Conservation (phyloP, 2,113 vertebrate species). For the Rhodinocichla rosea region DNA sequence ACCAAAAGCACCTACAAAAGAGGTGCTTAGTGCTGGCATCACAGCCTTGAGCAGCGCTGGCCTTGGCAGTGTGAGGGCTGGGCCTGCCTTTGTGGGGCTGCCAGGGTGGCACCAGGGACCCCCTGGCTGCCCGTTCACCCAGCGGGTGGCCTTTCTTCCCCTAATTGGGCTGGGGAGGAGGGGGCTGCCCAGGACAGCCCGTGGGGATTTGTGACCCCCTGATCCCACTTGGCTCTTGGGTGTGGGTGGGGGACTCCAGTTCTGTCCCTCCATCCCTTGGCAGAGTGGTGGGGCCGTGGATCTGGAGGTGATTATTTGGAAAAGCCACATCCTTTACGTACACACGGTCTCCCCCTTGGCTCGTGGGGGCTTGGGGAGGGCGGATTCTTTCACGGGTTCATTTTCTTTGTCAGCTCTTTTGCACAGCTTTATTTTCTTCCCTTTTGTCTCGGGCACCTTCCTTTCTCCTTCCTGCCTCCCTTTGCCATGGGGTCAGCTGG, state of each 20-base stretch:
- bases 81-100: neutral
- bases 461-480: neutral
- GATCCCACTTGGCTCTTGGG: neutral
- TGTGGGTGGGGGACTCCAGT: neutral
- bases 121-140: neutral
- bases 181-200: neutral
- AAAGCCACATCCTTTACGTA: neutral
- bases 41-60: neutral
- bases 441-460: neutral
- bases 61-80: neutral
- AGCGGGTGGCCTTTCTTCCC: neutral
- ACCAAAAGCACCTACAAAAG: neutral
- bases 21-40: neutral
- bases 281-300: rapidly evolving
- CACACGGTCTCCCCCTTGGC: neutral
- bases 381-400: neutral
- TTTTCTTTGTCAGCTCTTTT: slow-evolving; percentile 28
- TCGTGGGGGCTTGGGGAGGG: rapidly evolving
- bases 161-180: neutral
- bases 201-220: rapidly evolving
- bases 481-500: rapidly evolving
- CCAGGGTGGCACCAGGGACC: neutral
- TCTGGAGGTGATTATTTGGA: neutral
- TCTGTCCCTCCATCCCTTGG: neutral
- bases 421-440: slow-evolving; percentile 5